Base-by-base conservation (phyloP, 2,797 vertebrate species). In the Hemitrygon akajei region DNA sequence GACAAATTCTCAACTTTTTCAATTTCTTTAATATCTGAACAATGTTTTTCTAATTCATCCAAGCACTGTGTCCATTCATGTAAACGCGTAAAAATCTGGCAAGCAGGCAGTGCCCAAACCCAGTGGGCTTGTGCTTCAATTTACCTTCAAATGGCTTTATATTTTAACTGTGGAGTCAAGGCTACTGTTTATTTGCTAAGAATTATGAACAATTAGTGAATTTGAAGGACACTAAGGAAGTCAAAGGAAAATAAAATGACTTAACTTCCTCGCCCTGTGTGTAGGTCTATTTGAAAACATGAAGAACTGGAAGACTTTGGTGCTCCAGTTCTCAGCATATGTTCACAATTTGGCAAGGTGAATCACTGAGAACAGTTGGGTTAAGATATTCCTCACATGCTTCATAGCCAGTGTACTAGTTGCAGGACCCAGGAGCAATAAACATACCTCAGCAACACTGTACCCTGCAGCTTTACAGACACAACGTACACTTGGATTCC, bases 341-440 rank as follows among this genome's bases (percentile, higher is more conserved):
- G 63, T 40, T 66, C 34, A 22, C 87, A 91, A 2, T 69, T 91
- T 91, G 9, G 58, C 89, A 12, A 71, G 63, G 89, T 91, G 89
- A 71, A 40, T 91, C 66, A 27, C 89, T 22, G n/a, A 71, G 34
- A 91, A 71, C 20, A 91, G 89, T n/a, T 91, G 66, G 89, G 34
- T 40, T 91, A 91, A 91, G n/a, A 37, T 71, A 71, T 47, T 34
- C 27, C 89, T 71, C 34, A 71, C 66, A 71, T 66, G 22, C 18
- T 37, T 91, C 40, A 37, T n/a, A 91, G 71, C 69, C 66, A 69
- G 66, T 37, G 69, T 20, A 69, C 63, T n/a, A 91, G 63, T 91
- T 69, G 89, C 69, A 91, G 87, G 34, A 4, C 71, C 87, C 66
- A 37, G 34, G 16, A 71, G 87, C 87, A 22, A 71, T 91, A 34